A percentile compares a stretch with the other conserved stretches of the same genome.
These are phyloP conservation scores for Pemphredon lugubris DNA, from an alignment of 2,888 invertebrate genomes.

Conservation along the genomic window DNA sequence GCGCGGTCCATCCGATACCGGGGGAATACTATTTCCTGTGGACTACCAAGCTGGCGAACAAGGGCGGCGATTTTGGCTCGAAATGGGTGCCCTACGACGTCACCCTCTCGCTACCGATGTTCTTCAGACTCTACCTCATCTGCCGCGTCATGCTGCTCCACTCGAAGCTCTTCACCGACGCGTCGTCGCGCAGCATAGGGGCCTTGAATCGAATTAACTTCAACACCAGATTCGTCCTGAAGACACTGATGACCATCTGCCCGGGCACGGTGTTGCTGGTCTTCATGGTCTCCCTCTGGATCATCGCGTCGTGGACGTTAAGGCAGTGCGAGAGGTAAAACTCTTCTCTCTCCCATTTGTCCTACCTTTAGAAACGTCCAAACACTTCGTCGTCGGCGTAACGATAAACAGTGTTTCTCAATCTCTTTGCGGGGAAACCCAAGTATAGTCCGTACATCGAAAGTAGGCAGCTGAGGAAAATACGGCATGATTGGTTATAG, in stretches of 20 bases:
- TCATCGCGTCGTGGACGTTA: conserved; percentile 99
- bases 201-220: conserved; percentile 99
- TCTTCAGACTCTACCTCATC: conserved; percentile 99
- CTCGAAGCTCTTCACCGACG: conserved; percentile 99
- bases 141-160: conserved; percentile 99
- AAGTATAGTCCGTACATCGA: too few relatives aligned
- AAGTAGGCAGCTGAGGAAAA: too few relatives aligned
- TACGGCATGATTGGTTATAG: too few relatives aligned
- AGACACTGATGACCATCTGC: conserved; percentile 99
- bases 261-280: conserved; percentile 98
- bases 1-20: conserved; percentile 98
- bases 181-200: conserved; percentile 98
- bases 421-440: too few relatives aligned
- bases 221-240: conserved; percentile 97
- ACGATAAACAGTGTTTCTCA: too few relatives aligned
- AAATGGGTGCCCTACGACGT: conserved; percentile 96
- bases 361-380: too few relatives aligned
- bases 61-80: conserved; percentile 85
- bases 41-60: conserved; percentile 97
- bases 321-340: conserved; percentile 98
- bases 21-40: conserved; percentile 98
- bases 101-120: conserved; percentile 99
- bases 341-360: too few relatives aligned
- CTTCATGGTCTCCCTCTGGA: conserved; percentile 99
- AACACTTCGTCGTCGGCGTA: too few relatives aligned